Base-by-base conservation (phyloP, 2,113 vertebrate genomes). In the Cichladusa arquata region DNA sequence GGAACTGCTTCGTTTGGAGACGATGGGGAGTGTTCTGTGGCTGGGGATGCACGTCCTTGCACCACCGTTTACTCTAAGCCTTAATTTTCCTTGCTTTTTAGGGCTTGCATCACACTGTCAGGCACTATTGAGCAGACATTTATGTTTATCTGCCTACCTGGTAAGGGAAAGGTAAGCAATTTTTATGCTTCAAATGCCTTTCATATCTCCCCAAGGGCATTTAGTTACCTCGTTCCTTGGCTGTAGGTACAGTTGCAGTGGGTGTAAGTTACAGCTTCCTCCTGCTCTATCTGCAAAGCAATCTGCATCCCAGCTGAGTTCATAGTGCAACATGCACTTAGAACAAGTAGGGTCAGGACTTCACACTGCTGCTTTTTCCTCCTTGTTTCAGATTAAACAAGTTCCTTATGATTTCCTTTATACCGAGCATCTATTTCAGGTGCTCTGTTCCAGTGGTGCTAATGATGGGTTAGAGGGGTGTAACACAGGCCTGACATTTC, bases 121-220 rank as follows among this genome's bases (percentile, higher is more conserved):
- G 82, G 92, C 86, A 81, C 57, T 92, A 16, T 60, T 83, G 82
- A 93, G 28, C 93, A 81, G 66, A 50, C 80, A 33, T 88, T 83
- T 70, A 15, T 83, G 67, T 93, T 93, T 94, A 95, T 93, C 92
- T 73, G 56, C 65, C 50, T 84, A 5, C 90, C 80, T 38, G n/a
- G 22, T 67, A 70, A 92, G 88, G 93, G 85, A 92, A 95, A 93
- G 90, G 92, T 92, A 88, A 96, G 90, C 82, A 57, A 92, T 95
- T 94, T 96, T 94, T 96, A 86, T 95, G 88, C 61, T 86, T 93
- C 76, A 94, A 96, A 95, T 97, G 53, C 93, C 65, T 94, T 40
- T 86, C 96, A 45, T 97, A 94, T 86, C 88, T 96, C 92, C 88
- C 80, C 65, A 78, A 81, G 88, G 96, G 82, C 57, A 45, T 90